phyloP scores from a whole-genome alignment of 2,888 invertebrate species.

The Belgica antarctica region DNA sequence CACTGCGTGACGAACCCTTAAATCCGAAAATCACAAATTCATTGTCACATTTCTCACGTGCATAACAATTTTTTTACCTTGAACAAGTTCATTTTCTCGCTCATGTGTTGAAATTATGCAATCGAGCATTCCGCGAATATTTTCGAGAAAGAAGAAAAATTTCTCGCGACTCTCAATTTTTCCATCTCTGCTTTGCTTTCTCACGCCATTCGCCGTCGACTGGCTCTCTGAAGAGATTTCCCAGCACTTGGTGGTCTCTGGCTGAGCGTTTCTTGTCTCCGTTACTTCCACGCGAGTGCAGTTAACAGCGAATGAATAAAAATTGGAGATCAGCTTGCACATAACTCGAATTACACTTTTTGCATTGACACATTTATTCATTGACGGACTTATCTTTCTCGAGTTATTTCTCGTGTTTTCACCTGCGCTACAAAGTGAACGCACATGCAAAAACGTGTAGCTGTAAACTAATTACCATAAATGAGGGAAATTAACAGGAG shows the following conservation, averaged over 20 bases:
- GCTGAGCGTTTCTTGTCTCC: constrained; percentile 38
- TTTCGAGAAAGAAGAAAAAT: constrained; percentile 2
- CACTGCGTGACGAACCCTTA: too few relatives aligned
- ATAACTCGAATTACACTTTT: not conserved
- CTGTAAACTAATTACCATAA: constrained; percentile 1
- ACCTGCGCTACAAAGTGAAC: not conserved
- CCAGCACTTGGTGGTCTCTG: too few relatives aligned
- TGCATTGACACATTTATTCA: not conserved
- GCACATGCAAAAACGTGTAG: too few relatives aligned
- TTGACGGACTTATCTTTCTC: constrained; percentile 2
- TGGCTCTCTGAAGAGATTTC: not conserved
- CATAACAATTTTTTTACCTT: constrained; percentile 22
- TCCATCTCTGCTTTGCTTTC: not conserved
- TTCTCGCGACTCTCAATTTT: constrained; percentile 11
- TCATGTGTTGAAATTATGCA: constrained; percentile 36
- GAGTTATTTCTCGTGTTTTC: too few relatives aligned
- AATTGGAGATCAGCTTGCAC: too few relatives aligned
- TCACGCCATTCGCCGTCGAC: constrained; percentile 1
- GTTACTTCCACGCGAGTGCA: too few relatives aligned
- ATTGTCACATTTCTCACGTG: constrained; percentile 28
- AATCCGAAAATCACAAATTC: not conserved
- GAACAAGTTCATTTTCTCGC: constrained; percentile 41
- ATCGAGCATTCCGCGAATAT: constrained; percentile 27
- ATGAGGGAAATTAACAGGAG: not conserved
- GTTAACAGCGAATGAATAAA: constrained; percentile 14